Evolutionary conservation across 1,140 invertebrate genomes (phyloP).

Genomic region (Pseudomyrmex sp.): DNA sequence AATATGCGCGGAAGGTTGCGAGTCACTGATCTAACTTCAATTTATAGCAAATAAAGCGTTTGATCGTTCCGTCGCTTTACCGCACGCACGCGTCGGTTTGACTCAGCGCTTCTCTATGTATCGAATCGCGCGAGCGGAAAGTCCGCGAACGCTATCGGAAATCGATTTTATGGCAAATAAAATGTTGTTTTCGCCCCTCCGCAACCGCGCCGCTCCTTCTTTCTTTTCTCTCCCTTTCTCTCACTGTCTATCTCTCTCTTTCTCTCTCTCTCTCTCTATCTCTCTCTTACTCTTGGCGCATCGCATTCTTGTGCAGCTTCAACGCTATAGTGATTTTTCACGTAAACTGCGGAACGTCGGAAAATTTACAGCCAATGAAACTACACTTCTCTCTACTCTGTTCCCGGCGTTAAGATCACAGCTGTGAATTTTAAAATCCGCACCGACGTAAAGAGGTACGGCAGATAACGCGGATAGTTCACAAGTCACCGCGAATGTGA

Average conservation of each 20-base stretch:
- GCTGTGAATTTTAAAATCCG: slow-evolving; percentile 52
- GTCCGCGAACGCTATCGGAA: slow-evolving; percentile 30
- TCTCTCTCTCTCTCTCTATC: background rate
- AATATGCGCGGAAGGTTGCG: slow-evolving; percentile 11
- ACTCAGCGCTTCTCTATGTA: slow-evolving; percentile 34
- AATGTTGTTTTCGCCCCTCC: slow-evolving; percentile 55
- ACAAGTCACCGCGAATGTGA: background rate
- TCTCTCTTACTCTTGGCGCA: background rate
- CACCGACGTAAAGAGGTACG: background rate
- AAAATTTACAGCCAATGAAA: slow-evolving; percentile 62
- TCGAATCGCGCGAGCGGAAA: slow-evolving; percentile 18
- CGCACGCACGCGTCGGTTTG: slow-evolving; percentile 3
- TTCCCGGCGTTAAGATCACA: slow-evolving; percentile 49
- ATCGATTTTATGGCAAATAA: slow-evolving; percentile 65
- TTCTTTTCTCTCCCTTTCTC: background rate
- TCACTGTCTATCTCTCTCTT: too few relatives aligned
- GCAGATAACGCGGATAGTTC: slow-evolving; percentile 23
- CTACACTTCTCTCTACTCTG: too few relatives aligned
- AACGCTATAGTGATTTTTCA: slow-evolving; percentile 53
- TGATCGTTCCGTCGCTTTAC: slow-evolving; percentile 37
- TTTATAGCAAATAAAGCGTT: slow-evolving; percentile 62
- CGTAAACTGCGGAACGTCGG: background rate
- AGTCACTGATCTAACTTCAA: slow-evolving; percentile 46
- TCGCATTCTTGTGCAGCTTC: background rate
- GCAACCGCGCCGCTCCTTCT: too few relatives aligned